Evolutionary conservation across 2,797 vertebrate genomes (phyloP).

Genomic region (Decapterus maruadsi): DNA sequence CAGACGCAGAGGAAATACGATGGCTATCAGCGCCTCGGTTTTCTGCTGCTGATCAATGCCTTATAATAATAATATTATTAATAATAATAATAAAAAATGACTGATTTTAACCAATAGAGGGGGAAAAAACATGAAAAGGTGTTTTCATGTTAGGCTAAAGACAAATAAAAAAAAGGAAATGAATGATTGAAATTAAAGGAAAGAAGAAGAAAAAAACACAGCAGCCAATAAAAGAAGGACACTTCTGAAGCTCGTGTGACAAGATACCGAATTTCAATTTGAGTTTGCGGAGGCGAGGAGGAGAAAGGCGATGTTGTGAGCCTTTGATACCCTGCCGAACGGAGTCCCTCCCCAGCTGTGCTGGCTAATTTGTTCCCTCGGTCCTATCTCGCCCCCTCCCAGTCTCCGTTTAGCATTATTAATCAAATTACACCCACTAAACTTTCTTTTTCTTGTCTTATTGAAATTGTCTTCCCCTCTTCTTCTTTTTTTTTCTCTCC

Average conservation of each 20-base stretch:
- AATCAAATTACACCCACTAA: conserved; percentile 86
- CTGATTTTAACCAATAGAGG: conserved; percentile 6
- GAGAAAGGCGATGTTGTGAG: conserved; percentile 72
- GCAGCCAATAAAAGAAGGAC: conserved; percentile 63
- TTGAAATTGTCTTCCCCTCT: conserved; percentile 60
- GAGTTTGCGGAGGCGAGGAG: conserved; percentile 77
- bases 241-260: conserved; percentile 78
- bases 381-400: conserved; percentile 71
- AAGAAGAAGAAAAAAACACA: neutral
- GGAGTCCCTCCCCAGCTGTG: conserved; percentile 75
- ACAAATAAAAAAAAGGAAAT: conserved; percentile 38
- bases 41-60: conserved; percentile 19
- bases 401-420: conserved; percentile 82
- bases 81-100: neutral
- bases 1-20: neutral
- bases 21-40: conserved; percentile 29
- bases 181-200: conserved; percentile 59
- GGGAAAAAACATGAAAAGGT: neutral
- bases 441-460: conserved; percentile 78
- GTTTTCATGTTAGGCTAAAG: conserved; percentile 37
- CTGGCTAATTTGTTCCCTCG: conserved; percentile 78
- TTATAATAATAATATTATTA: neutral
- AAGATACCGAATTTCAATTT: conserved; percentile 84
- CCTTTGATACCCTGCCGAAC: conserved; percentile 82
- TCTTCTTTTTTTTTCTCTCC: neutral